Percentiles rank a stretch among this genome's conserved stretches.
Conservation (phyloP, 2,113 vertebrate genomes). For the Isichthys henryi region DNA sequence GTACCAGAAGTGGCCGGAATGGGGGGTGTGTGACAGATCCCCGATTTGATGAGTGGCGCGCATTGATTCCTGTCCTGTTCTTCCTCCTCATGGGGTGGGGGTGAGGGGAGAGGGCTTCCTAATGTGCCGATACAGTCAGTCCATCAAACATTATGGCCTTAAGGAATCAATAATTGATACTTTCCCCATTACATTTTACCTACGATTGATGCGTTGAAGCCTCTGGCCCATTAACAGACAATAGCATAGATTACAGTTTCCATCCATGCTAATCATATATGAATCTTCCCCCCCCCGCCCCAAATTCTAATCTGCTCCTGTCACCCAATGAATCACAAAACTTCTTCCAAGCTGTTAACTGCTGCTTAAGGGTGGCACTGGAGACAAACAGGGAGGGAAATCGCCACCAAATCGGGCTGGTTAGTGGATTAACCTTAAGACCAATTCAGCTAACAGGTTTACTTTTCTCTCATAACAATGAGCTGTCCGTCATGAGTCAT, state of each 20-base stretch:
- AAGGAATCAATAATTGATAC: neutral
- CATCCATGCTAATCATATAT: neutral
- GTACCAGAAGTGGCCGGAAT: neutral
- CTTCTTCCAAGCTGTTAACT: neutral
- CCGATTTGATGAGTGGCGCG: neutral
- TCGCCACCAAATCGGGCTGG: constrained; percentile 21
- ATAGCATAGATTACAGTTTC: neutral
- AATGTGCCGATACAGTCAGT: neutral
- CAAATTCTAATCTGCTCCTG: neutral
- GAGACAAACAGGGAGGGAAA: constrained; percentile 19
- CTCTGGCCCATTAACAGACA: neutral
- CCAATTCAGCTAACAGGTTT: constrained; percentile 29
- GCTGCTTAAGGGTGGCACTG: neutral
- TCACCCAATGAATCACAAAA: neutral
- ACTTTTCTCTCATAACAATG: constrained; percentile 13
- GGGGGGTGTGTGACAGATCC: neutral
- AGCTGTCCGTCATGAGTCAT: no score
- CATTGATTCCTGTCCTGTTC: neutral
- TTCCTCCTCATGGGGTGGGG: neutral
- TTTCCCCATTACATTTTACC: neutral
- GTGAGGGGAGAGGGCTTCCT: neutral
- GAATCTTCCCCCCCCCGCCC: neutral
- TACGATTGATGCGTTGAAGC: neutral
- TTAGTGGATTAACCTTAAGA: constrained; percentile 49
- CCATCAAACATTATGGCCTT: neutral